phyloP scores from a whole-genome alignment of 2,888 invertebrate genomes.

The Agrotis clavis region DNA sequence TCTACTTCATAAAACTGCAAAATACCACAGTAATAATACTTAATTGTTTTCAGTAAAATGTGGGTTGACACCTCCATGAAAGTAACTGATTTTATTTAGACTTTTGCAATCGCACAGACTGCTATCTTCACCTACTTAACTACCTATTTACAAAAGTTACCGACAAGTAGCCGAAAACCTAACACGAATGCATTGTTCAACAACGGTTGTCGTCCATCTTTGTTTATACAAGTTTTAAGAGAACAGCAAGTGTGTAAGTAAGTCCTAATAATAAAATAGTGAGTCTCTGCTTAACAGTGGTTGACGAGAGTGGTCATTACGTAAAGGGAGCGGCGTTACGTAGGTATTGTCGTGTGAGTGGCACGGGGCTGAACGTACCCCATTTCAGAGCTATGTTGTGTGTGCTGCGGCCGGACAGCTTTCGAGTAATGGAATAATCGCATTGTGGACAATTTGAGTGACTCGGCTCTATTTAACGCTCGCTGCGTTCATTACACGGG shows the following conservation, averaged over 20 bases:
- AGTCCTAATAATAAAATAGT: constrained; percentile 48
- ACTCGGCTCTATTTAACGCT: constrained; percentile 87
- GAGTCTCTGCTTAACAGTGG: constrained; percentile 38
- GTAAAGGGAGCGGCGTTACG: constrained; percentile 41
- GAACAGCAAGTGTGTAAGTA: constrained; percentile 21
- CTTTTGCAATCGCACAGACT: not conserved
- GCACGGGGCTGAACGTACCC: constrained; percentile 59
- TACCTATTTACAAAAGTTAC: not conserved
- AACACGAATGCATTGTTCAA: constrained; percentile 9
- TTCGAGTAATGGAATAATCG: constrained; percentile 87
- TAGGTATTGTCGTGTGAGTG: constrained; percentile 52
- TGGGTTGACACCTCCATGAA: no score
- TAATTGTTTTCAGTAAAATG: no score
- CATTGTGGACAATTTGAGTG: constrained; percentile 89
- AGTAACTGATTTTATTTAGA: no score
- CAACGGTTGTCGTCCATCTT: constrained; percentile 24
- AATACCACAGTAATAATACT: no score
- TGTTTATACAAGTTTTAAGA: constrained; percentile 34
- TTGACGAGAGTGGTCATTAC: constrained; percentile 57
- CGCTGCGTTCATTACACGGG: constrained; percentile 86
- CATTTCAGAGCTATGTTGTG: constrained; percentile 68
- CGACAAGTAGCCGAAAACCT: constrained; percentile 11
- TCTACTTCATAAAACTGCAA: no score
- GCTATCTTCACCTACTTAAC: not conserved
- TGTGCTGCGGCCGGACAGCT: constrained; percentile 76